These are phyloP conservation scores for Mesembrinibis cayennensis DNA, from an alignment of 2,113 vertebrate species.

Conservation along the genomic window DNA sequence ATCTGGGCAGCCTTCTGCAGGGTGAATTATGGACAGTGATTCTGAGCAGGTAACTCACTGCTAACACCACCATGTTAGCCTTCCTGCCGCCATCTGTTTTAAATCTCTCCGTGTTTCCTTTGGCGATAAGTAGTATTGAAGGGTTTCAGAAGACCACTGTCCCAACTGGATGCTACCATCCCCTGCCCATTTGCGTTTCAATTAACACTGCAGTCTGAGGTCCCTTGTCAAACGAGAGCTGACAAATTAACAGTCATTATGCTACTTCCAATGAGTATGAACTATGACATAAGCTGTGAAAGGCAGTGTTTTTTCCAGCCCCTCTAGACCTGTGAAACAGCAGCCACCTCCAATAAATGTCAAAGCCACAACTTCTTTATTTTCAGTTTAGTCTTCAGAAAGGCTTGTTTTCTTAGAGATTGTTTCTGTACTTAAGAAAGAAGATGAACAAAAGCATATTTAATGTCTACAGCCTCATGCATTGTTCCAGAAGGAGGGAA, in stretches of 20 bases:
- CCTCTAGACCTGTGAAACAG: background rate
- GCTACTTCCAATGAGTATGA: background rate
- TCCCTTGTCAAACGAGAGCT: conserved; percentile 2
- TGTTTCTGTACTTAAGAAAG: conserved; percentile 21
- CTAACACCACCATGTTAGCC: background rate
- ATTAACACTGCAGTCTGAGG: background rate
- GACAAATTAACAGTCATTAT: conserved; percentile 13
- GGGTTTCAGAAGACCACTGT: background rate
- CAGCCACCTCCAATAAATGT: background rate
- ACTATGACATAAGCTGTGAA: background rate
- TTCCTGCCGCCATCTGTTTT: background rate
- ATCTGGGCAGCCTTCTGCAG: background rate
- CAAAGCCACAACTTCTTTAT: background rate
- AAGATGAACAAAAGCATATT: conserved; percentile 12
- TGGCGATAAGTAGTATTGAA: background rate
- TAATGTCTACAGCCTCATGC: background rate
- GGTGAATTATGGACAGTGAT: background rate
- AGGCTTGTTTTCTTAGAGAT: conserved; percentile 29
- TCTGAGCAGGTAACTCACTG: background rate
- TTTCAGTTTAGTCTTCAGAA: conserved; percentile 50
- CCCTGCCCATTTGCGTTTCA: conserved; percentile 6
- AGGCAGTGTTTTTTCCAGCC: conserved; percentile 5
- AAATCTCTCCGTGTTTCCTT: background rate
- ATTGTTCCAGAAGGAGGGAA: background rate
- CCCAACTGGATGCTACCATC: background rate